Evolutionary conservation across 1,140 invertebrate genomes (phyloP), one percentile per base, ranked within the genome.

Genomic region (Drosophila insularis): DNA sequence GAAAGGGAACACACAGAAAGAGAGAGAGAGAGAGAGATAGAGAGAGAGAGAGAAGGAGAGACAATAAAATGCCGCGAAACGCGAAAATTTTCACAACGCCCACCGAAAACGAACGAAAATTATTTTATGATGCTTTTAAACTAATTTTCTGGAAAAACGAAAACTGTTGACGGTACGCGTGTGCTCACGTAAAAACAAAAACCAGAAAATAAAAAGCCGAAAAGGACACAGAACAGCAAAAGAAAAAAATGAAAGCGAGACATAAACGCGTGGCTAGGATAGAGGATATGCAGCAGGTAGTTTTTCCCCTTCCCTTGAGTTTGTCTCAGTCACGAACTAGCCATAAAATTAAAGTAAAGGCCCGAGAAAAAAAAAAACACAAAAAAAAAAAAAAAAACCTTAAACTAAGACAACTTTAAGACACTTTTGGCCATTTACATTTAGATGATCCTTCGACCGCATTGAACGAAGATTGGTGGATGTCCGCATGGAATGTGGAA

Each of bases 61-160:
- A 78, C 75, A 86, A 86, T 82, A 86, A 89, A 86, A 86, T 63
- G 68, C 37, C 60, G 68, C 67, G 63, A 65, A 78, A 86, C 46
- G 73, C 58, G 62, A 61, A 75, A 66, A 82, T 76, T 68, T 76
- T 81, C 74, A 70, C 56, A 63, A 50, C 64, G 76, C 59, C 71
- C 64, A 50, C 72, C 82, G 11, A 50, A 50, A 50, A 50, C 17
- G 43, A 50, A 50, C 73, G 77, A 84, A 89, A 84, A 87, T 87
- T 74, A 89, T 87, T 87, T 87, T 87, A 87, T 89, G 84, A 89
- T 84, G 84, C 84, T 87, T 87, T 87, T 89, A 87, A 87, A 89
- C 80, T 87, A 87, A 87, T 87, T 87, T 87, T 89, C 75, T 79
- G 80, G 84, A 80, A 85, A 76, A 77, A 84, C 87, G 68, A 81